phyloP scores from a whole-genome alignment of 2,888 invertebrate genomes.

The Monoplex corrugatus region DNA sequence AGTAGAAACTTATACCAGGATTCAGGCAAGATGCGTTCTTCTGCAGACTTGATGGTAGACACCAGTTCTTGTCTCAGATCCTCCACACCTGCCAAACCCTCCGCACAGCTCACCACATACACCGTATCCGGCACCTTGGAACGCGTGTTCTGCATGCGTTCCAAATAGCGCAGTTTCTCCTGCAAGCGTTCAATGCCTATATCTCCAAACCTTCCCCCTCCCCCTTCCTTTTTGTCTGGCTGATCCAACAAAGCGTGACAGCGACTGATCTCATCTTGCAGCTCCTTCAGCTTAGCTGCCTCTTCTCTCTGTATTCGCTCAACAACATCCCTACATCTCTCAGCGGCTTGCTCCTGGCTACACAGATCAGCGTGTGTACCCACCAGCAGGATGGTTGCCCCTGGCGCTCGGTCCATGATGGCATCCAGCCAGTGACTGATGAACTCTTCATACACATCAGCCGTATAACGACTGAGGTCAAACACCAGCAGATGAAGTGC shows the following conservation, averaged over 20 bases:
- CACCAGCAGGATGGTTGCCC: constrained; percentile 70
- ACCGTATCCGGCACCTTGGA: constrained; percentile 68
- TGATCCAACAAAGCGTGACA: constrained; percentile 56
- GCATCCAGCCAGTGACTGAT: constrained; percentile 77
- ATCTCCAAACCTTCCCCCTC: constrained; percentile 71
- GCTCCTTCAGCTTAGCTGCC: constrained; percentile 64
- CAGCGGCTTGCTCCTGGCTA: constrained; percentile 62
- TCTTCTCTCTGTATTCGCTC: constrained; percentile 70
- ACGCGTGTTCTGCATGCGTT: constrained; percentile 69
- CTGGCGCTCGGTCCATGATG: constrained; percentile 74
- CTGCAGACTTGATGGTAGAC: constrained; percentile 52
- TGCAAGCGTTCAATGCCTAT: constrained; percentile 69
- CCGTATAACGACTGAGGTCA: constrained; percentile 68
- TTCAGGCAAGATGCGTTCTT: constrained; percentile 66
- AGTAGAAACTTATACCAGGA: constrained; percentile 73
- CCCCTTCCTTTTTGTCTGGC: constrained; percentile 62
- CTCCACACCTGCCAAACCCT: constrained; percentile 64
- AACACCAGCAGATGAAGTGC: constrained; percentile 76
- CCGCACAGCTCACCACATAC: constrained; percentile 74
- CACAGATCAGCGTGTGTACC: constrained; percentile 76
- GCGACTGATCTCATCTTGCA: constrained; percentile 57
- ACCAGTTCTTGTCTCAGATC: constrained; percentile 51
- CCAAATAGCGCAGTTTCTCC: constrained; percentile 69
- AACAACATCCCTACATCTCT: constrained; percentile 65
- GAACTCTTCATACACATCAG: constrained; percentile 65